Conservation (phyloP, 1,140 invertebrate species). For the Leptinotarsa texana region DNA sequence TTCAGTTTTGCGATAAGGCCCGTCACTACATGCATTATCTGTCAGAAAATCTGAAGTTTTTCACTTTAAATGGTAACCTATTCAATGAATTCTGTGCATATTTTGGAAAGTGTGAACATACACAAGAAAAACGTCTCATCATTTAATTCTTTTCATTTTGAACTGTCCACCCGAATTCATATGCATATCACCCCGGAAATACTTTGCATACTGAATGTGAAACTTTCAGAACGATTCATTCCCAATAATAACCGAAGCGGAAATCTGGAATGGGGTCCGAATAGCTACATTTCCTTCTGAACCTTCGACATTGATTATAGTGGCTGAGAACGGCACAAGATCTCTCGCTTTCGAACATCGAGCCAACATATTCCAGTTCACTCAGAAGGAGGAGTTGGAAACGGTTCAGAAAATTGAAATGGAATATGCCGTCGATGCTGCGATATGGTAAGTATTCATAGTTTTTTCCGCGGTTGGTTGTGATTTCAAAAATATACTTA, state of each 20-base stretch:
- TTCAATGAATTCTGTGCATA: no score
- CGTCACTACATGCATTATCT: no score
- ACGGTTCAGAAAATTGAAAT: conserved; percentile 48
- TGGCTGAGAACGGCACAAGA: conserved; percentile 25
- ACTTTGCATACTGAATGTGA: background rate
- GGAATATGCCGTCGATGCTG: conserved; percentile 42
- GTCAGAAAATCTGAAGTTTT: no score
- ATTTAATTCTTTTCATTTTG: no score
- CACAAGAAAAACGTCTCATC: no score
- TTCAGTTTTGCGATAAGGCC: no score
- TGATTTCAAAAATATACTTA: no score
- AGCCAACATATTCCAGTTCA: conserved; percentile 42
- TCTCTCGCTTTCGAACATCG: conserved; percentile 33
- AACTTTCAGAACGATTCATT: conserved; percentile 35
- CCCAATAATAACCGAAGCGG: conserved; percentile 21
- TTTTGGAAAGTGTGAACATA: no score
- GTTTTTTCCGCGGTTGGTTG: no score
- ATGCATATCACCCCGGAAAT: background rate
- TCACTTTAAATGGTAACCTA: no score
- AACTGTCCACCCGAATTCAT: no score
- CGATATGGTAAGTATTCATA: conserved; percentile 45
- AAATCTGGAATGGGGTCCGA: conserved; percentile 33
- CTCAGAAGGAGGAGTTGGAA: conserved; percentile 41
- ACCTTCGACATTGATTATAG: conserved; percentile 43
- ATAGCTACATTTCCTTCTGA: conserved; percentile 28